Base-by-base conservation (phyloP, 2,888 invertebrate genomes). In the Perdita meconis region DNA sequence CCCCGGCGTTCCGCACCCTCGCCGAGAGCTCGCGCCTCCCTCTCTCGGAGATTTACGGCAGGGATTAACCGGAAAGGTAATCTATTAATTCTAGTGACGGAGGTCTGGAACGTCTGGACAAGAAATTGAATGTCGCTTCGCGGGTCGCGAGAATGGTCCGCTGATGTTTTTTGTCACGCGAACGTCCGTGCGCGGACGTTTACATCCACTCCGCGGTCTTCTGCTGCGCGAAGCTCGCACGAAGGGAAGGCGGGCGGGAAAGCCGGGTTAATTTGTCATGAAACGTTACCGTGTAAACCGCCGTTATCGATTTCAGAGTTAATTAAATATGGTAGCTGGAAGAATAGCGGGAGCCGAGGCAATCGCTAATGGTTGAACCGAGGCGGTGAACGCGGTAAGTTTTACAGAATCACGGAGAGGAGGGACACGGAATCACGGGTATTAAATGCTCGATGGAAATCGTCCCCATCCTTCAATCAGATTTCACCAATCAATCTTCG, bases 41-140 rank as follows among this genome's bases (percentile, higher is more conserved):
- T 19, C 24, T 34, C 44, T 22, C 16, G 55, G 22, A 75, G 76
- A 68, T 68, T 75, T 66, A 66, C 51, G 61, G 34, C n/a, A 3
- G n/a, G 53, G 68, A 77, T 77, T 77, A 77, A 77, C 68, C 47
- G 59, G 50, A 51, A 75, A 77, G 68, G 63, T 57, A 53, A 57
- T 55, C 57, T 34, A 66, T 66, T 66, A 66, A 66, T 44, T 51
- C 44, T 4, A 12, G 30, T 38, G 36, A 60, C n/a, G 26, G 42
- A 64, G 53, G 30, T 51, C 59, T 36, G 64, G n/a, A 64, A 16
- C 57, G 38, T 44, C 40, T 36, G 42, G 13, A 26, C 30, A 53
- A 60, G 22, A 24, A 65, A 59, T 73, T 24, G 44, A 73, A 65
- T n/a, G 59, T 40, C 57, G 22, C 57, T 60, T 12, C 47, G 3